Percentiles rank a stretch among this genome's conserved stretches.
Conservation (phyloP, 2,888 invertebrate species). For the Chalcis sispes region DNA sequence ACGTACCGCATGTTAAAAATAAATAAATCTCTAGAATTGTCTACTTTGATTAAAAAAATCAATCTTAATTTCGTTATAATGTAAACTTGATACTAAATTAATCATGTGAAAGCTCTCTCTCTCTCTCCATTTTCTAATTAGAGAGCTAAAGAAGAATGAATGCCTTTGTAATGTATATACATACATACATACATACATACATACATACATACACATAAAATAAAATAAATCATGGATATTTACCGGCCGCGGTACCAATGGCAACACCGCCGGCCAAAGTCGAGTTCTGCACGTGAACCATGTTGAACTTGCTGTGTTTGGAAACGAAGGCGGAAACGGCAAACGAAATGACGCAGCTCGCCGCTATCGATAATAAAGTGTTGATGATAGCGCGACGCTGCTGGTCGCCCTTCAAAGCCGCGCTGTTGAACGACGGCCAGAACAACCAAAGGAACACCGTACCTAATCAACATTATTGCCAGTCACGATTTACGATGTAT, state of each 20-base stretch:
- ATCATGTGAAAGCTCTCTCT: too few relatives aligned
- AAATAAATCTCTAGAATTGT: too few relatives aligned
- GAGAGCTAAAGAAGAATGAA: too few relatives aligned
- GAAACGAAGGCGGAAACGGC: constrained; percentile 87
- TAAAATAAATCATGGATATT: neutral
- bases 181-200: too few relatives aligned
- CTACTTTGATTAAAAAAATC: too few relatives aligned
- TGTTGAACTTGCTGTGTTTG: constrained; percentile 87
- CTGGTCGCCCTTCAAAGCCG: constrained; percentile 82
- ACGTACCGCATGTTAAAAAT: too few relatives aligned
- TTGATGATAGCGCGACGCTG: constrained; percentile 93
- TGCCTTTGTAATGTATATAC: too few relatives aligned
- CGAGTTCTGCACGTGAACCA: constrained; percentile 96
- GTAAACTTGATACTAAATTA: too few relatives aligned
- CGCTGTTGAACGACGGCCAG: constrained; percentile 98
- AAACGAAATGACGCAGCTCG: constrained; percentile 90
- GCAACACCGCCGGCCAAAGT: constrained; percentile 96
- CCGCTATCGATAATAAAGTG: constrained; percentile 92
- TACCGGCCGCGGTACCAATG: constrained; percentile 86
- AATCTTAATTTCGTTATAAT: too few relatives aligned
- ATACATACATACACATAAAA: too few relatives aligned
- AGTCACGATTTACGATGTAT: too few relatives aligned
- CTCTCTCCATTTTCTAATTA: too few relatives aligned
- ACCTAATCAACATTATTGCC: constrained; percentile 78
- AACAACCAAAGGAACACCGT: constrained; percentile 96